Evolutionary conservation across 2,888 invertebrate species (phyloP).

Genomic region (Nematopogon swammerdamellus): DNA sequence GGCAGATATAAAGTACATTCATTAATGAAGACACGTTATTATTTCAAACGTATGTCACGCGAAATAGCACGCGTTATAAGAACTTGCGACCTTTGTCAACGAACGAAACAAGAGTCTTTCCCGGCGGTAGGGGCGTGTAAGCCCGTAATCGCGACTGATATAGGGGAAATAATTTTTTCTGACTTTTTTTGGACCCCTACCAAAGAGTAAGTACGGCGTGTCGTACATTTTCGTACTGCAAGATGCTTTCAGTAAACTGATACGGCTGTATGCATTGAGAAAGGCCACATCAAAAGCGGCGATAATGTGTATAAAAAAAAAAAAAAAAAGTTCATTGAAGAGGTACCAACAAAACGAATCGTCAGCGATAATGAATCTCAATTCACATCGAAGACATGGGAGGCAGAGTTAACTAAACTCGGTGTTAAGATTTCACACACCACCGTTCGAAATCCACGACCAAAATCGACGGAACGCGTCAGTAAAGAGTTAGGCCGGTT

Average conservation of each 20-base stretch:
- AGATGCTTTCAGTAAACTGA: not conserved
- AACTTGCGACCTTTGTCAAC: constrained; percentile 7
- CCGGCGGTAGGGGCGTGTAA: constrained; percentile 2
- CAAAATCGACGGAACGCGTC: no score
- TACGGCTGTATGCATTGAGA: not conserved
- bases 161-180: not conserved
- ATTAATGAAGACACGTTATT: no score
- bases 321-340: not conserved
- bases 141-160: not conserved
- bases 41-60: not conserved
- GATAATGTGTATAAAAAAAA: not conserved
- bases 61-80: constrained; percentile 3
- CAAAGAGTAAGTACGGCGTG: not conserved
- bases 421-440: no score
- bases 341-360: no score
- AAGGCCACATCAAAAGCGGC: not conserved
- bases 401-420: no score
- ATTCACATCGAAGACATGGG: no score
- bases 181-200: not conserved
- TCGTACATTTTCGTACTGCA: not conserved
- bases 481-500: no score
- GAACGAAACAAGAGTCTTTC: constrained; percentile 3
- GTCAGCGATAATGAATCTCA: no score
- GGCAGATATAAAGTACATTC: not conserved
- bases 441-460: no score